Conservation (phyloP, 2,113 vertebrate genomes). For the Colius striatus region DNA sequence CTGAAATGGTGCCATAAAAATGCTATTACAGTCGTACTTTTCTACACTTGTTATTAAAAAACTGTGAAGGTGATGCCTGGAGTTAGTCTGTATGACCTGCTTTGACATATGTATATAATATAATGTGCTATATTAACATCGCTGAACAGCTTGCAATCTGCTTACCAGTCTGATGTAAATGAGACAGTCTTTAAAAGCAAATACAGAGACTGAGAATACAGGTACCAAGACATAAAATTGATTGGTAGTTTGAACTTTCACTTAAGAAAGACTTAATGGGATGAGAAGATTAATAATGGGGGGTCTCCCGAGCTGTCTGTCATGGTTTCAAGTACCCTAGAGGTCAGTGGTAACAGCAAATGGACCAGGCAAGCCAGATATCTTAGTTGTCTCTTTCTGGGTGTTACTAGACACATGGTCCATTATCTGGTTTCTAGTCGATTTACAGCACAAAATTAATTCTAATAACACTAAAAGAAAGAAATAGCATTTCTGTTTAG, state of each 20-base stretch:
- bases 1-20: conserved; percentile 20
- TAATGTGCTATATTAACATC: background rate
- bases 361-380: background rate
- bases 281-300: conserved; percentile 26
- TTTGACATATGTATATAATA: background rate
- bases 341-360: background rate
- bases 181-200: background rate
- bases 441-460: background rate
- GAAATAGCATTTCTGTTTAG: background rate
- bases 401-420: background rate
- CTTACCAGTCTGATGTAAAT: background rate
- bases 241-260: background rate
- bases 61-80: background rate
- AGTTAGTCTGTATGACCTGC: background rate
- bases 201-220: background rate
- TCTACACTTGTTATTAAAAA: background rate
- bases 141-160: background rate
- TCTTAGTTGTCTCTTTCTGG: background rate
- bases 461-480: background rate
- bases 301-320: background rate
- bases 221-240: background rate
- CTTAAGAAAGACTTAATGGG: conserved; percentile 25
- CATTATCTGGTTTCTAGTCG: background rate
- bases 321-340: background rate
- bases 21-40: background rate